Base-by-base conservation (phyloP, 92 coral and sea anemone species). In the Isaurus tuberculatus region DNA sequence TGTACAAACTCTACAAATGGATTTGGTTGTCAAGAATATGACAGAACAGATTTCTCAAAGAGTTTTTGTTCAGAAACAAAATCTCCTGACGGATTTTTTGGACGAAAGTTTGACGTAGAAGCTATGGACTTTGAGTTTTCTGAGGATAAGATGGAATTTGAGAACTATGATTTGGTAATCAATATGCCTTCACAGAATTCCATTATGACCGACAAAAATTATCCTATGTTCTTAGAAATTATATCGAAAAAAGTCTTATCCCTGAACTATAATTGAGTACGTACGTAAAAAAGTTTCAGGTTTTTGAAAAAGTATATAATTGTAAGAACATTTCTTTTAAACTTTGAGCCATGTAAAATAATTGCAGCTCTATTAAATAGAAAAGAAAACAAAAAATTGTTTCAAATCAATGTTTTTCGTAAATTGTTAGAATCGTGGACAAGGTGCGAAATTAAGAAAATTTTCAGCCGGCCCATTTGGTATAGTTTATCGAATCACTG, bases 121-220 rank as follows among this genome's bases (percentile, higher is more conserved):
- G 46, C 68, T 3, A 77, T 49, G 67, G 49, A 53, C 2, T 77
- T 77, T 51, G 70, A 77, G 51, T 77, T 77, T 61, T 77, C 51
- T 44, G 82, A 77, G 31, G 82, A 77, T 31, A 77, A 77, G 68
- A 53, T 77, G 82, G 82, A 77, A 23, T 77, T 48, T 28, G 82
- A 77, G 68, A 77, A 77, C 68, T 77, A 77, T 33, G 70, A 77
- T 61, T 19, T 77, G 30, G 43, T 77, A 5, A 77, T 77, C 8
- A 77, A 77, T 29, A 77, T 77, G 70, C 82, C 82, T 22, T 27
- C 20, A 17, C 82, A 77, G 33, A 69, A 77, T 9, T 77, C 82
- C 0, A 77, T 77, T 36, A 53, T 77, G 67, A 77, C 70, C 7
- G 15, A 25, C 57, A 69, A 55, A 5, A 77, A 61, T 51, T 77